Evolutionary conservation across 2,113 vertebrate species (phyloP), one percentile per base, ranked within the genome.

Genomic region (Clupea harengus): DNA sequence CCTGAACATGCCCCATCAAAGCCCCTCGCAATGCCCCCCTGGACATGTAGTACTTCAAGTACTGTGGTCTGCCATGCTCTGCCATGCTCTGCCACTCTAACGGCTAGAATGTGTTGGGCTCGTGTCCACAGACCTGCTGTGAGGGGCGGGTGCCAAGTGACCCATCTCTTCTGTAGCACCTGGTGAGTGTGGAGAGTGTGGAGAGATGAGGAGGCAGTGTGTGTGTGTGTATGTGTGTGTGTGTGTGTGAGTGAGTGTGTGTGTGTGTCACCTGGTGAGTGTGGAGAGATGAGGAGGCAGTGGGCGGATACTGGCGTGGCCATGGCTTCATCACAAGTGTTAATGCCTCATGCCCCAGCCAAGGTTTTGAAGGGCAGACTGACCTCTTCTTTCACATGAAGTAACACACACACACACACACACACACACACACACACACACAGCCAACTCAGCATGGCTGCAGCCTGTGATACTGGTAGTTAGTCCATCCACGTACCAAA

Each of bases 321-420:
- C 39, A 86, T 82, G 84, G 86, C 83, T 84, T 54, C 87, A 89
- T 91, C 89, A 90, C 2, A 89, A 90, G 88, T 86, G 83, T 87
- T 86, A 89, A 91, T 87, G 92, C 90, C 87, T 85, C 49, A 87
- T 86, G 45, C 45, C n/a, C 44, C 84, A 92, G 93, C 91, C 92
- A 93, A 90, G 82, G 88, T 93, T 82, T 91, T 91, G 67, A 87
- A 94, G 91, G 92, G 88, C 91, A 88, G 93, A 88, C 90, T 91
- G 93, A 93, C 91, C 92, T 91, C 88, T 88, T 75, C 82, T 84
- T 88, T 92, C 89, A 89, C 83, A 86, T 81, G 82, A 88, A 82
- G 87, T 67, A 82, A 85, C 25, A 83, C 86, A 90, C 83, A 88
- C 78, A 39, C 81, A n/a, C 10, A 75, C 64, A 72, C n/a, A 72